Evolutionary conservation across 2,113 vertebrate genomes (phyloP), one percentile per base, ranked within the genome.

Genomic region (Guaruba guarouba): DNA sequence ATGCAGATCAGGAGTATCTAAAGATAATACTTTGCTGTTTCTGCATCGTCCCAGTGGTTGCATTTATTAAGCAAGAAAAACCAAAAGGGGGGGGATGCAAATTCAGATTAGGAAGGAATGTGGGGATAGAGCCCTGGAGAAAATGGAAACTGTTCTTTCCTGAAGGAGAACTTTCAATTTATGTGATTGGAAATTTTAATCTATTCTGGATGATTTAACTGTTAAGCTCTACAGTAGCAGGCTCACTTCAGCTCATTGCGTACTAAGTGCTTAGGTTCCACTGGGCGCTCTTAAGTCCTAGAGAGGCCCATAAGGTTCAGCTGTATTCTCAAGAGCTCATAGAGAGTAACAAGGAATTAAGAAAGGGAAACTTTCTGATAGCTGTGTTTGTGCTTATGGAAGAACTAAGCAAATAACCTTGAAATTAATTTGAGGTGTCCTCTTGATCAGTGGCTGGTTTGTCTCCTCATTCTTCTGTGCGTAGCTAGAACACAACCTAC

Each of bases 151-250:
- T 8, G 4, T 88, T 88, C 59, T 15, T 43, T 82, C 66, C 83
- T 92, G 63, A 88, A 92, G 82, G 76, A 90, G 76, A 92, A 49
- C 37, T 93, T 95, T 22, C 20, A 23, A 22, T 94, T 82, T 81
- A 48, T 78, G 54, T 86, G 63, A 31, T 82, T 52, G 81, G 82
- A 73, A 63, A 49, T 77, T 64, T 90, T 90, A 77, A 78, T 87
- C 66, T 76, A 1, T 82, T 93, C 41, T 82, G 75, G 41, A 33
- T 90, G 66, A 59, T 91, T 68, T 91, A 86, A 48, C 43, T n/a
- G 44, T 51, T 86, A 66, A 91, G 22, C 27, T 92, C 46, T 48
- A 75, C 66, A 86, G 79, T 61, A 69, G 6, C 1, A 67, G 46
- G 48, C 46, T 90, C 15, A 14, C 52, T 82, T 70, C 59, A 86